These are phyloP conservation scores for pig (Sus scrofa) DNA, from an alignment of 2,113 vertebrate genomes.

Conservation along the genomic window T2T-Sscrofa CM000828.6:59335001-59335500, in stretches of 20 bases:
- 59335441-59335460: too few relatives aligned
- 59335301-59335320: not conserved
- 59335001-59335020: not conserved
- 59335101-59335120: not conserved
- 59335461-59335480: too few relatives aligned
- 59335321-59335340: not conserved
- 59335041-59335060: not conserved
- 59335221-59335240: not conserved
- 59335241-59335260: not conserved
- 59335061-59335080: not conserved
- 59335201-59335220: constrained; percentile 14
- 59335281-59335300: not conserved
- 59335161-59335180: constrained; percentile 41
- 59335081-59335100: not conserved
- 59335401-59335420: too few relatives aligned
- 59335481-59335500: too few relatives aligned
- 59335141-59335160: not conserved
- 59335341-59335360: not conserved
- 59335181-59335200: constrained; percentile 56
- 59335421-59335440: too few relatives aligned
- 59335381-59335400: too few relatives aligned
- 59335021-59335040: not conserved
- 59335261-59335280: not conserved
- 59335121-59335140: not conserved
- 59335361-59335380: too few relatives aligned